Evolutionary conservation across 1,140 invertebrate genomes (phyloP).

Genomic region (Pseudomyrmex pallidus): DNA sequence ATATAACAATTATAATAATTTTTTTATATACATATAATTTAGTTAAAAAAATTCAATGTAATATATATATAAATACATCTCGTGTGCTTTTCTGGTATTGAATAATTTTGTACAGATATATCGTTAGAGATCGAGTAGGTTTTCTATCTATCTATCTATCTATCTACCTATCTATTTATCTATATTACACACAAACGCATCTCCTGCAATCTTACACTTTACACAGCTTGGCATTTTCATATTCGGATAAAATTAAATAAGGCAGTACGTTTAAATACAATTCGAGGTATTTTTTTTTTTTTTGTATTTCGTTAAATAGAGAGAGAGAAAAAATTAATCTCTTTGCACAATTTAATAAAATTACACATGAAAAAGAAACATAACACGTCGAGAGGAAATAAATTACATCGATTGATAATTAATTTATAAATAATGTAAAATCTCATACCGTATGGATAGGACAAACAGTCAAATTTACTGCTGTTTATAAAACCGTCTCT

Average conservation of each 20-base stretch:
- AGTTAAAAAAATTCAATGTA: slow-evolving; percentile 68
- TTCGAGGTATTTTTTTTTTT: background rate
- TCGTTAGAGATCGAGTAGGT: slow-evolving; percentile 47
- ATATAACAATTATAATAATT: slow-evolving; percentile 63
- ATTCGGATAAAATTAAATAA: slow-evolving; percentile 56
- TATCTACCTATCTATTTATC: slow-evolving; percentile 50
- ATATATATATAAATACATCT: slow-evolving; percentile 69
- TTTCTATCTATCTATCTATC: slow-evolving; percentile 18
- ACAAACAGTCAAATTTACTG: slow-evolving; percentile 43
- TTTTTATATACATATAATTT: slow-evolving; percentile 69
- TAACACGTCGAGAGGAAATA: slow-evolving; percentile 32
- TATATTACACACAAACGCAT: slow-evolving; percentile 67
- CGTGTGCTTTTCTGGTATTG: slow-evolving; percentile 53
- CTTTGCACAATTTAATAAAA: background rate
- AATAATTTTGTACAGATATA: slow-evolving; percentile 53
- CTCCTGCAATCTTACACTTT: slow-evolving; percentile 63
- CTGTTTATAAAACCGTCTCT: slow-evolving; percentile 53
- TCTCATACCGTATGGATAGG: slow-evolving; percentile 28
- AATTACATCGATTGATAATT: background rate
- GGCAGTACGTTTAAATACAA: slow-evolving; percentile 55
- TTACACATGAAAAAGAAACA: slow-evolving; percentile 1
- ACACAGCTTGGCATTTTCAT: slow-evolving; percentile 56
- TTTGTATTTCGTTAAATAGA: background rate
- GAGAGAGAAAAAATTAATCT: background rate
- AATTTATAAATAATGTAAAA: slow-evolving; percentile 25